These are phyloP conservation scores for Apteryx mantelli DNA, from an alignment of 2,113 vertebrate genomes.

Conservation along the genomic window DNA sequence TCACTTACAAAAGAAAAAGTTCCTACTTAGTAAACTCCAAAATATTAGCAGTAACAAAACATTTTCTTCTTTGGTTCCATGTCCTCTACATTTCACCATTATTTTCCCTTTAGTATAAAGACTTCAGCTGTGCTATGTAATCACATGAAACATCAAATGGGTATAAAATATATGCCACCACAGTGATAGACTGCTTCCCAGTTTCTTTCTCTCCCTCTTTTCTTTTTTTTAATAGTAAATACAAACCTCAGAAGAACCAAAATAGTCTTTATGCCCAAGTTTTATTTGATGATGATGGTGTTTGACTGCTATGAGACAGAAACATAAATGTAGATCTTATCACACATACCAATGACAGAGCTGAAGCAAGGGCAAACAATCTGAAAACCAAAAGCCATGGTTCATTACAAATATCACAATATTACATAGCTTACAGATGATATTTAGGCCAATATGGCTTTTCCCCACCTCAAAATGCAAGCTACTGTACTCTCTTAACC, in stretches of 20 bases:
- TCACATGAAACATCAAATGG: neutral
- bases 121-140: neutral
- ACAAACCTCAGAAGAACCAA: neutral
- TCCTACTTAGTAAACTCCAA: conserved; percentile 9
- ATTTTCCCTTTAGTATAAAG: neutral
- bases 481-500: neutral
- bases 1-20: conserved; percentile 34
- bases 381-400: neutral
- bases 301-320: neutral
- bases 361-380: neutral
- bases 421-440: neutral
- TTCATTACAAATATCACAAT: neutral
- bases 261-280: neutral
- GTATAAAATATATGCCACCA: neutral
- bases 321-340: neutral
- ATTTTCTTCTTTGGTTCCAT: neutral
- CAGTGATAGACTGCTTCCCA: neutral
- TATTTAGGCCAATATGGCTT: neutral
- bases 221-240: neutral
- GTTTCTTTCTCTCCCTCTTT: neutral
- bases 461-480: neutral
- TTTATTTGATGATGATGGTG: neutral
- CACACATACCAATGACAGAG: neutral
- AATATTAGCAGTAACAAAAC: neutral
- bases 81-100: neutral